Evolutionary conservation across 2,888 invertebrate species (phyloP).

Genomic region (Perizoma flavofasciatum): DNA sequence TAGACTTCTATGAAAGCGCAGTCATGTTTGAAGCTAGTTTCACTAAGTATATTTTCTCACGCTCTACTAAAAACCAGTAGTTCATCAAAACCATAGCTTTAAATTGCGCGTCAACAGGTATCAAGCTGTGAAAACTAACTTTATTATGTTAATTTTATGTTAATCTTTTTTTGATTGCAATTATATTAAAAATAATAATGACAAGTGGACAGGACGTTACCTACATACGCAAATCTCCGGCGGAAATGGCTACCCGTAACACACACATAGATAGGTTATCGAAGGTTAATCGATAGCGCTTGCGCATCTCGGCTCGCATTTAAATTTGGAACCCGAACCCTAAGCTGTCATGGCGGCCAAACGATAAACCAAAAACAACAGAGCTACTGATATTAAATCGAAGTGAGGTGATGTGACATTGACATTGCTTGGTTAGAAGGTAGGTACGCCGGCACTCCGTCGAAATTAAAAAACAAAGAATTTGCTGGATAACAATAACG

Average conservation of each 20-base stretch:
- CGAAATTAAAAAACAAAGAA: conserved; percentile 50
- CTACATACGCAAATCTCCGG: conserved; percentile 54
- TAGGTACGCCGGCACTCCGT: conserved; percentile 50
- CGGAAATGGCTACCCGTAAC: conserved; percentile 64
- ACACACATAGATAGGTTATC: conserved; percentile 62
- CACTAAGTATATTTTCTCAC: conserved; percentile 28
- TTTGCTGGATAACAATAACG: conserved; percentile 34
- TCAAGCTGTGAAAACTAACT: conserved; percentile 33
- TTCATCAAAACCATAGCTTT: conserved; percentile 26
- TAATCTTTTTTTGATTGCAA: conserved; percentile 39
- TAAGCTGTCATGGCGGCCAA: conserved; percentile 73
- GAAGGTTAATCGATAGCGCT: conserved; percentile 73
- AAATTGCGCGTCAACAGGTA: conserved; percentile 22
- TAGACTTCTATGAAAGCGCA: conserved; percentile 16
- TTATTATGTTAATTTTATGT: conserved; percentile 36
- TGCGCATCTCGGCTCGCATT: conserved; percentile 78
- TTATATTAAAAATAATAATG: conserved; percentile 41
- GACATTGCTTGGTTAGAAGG: conserved; percentile 69
- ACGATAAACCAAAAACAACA: conserved; percentile 60
- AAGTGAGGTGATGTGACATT: conserved; percentile 54
- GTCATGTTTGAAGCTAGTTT: conserved; percentile 5
- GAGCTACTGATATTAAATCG: conserved; percentile 55
- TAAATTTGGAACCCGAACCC: conserved; percentile 69
- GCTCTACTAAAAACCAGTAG: conserved; percentile 24
- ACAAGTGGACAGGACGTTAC: conserved; percentile 55